Conservation (phyloP, 2,888 invertebrate genomes). For the Scaptomyza polygonia region DNA sequence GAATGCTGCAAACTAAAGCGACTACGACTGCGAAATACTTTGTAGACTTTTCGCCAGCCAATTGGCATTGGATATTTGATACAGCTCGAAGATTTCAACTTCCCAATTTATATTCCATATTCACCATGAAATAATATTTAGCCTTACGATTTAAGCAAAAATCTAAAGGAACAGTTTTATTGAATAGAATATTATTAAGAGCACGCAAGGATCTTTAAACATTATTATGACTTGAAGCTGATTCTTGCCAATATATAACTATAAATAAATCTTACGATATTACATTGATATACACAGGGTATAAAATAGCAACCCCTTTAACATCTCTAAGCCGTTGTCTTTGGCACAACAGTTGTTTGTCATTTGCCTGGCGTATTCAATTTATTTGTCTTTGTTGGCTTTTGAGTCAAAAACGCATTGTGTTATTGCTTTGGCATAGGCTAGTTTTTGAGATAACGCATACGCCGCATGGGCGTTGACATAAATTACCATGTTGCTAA, state of each 20-base stretch:
- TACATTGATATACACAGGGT: conserved; percentile 11
- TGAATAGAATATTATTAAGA: too few relatives aligned
- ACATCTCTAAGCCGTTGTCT: background rate
- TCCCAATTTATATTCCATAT: background rate
- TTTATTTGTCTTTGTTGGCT: conserved; percentile 27
- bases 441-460: conserved; percentile 42
- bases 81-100: too few relatives aligned
- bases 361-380: conserved; percentile 38
- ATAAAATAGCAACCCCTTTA: conserved; percentile 2
- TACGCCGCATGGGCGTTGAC: conserved; percentile 57
- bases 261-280: too few relatives aligned
- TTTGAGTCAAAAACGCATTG: conserved; percentile 33
- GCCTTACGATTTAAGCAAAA: too few relatives aligned
- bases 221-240: background rate
- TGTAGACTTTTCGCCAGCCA: background rate
- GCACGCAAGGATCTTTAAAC: too few relatives aligned
- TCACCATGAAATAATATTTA: too few relatives aligned
- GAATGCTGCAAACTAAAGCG: conserved; percentile 6
- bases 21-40: conserved; percentile 15
- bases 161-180: too few relatives aligned
- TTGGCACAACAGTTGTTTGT: conserved; percentile 25
- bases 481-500: conserved; percentile 49
- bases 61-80: background rate
- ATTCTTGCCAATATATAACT: background rate
- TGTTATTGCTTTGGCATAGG: conserved; percentile 32